phyloP scores from a whole-genome alignment of 2,113 vertebrate species.

The Cynoglossus semilaevis region DNA sequence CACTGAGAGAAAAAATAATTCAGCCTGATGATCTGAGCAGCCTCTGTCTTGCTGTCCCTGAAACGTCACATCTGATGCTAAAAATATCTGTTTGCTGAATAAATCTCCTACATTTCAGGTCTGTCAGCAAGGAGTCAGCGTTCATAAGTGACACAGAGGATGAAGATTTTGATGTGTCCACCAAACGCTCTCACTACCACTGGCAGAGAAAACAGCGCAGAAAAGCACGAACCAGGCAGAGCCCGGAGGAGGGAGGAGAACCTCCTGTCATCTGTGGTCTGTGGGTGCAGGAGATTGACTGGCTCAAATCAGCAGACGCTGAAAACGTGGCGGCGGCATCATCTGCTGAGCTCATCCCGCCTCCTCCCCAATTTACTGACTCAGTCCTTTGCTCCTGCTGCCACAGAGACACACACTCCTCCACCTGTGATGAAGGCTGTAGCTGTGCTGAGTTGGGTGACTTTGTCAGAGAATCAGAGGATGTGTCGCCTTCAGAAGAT shows the following conservation, averaged over 20 bases:
- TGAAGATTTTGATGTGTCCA: neutral
- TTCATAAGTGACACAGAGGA: constrained; percentile 45
- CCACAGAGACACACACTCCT: constrained; percentile 72
- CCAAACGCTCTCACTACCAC: neutral
- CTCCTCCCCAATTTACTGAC: constrained; percentile 64
- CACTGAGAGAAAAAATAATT: no score
- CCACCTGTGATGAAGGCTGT: neutral
- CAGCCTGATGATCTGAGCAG: no score
- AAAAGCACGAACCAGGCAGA: constrained; percentile 10
- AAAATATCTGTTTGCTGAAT: no score
- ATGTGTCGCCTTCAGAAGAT: constrained; percentile 5
- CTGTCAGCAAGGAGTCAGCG: neutral
- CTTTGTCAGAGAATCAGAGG: neutral
- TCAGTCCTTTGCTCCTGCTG: constrained; percentile 50
- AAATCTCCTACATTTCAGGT: constrained; percentile 27
- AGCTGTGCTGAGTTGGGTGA: constrained; percentile 1
- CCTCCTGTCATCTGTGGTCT: constrained; percentile 59
- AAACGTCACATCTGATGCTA: no score
- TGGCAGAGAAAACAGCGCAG: constrained; percentile 49
- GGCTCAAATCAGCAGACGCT: constrained; percentile 32
- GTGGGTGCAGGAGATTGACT: constrained; percentile 69
- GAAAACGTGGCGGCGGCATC: neutral
- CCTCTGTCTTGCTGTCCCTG: no score
- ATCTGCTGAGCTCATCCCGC: constrained; percentile 46
- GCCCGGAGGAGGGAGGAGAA: constrained; percentile 11